Base-by-base conservation (phyloP, 2,113 vertebrate genomes). In the Promerops cafer region DNA sequence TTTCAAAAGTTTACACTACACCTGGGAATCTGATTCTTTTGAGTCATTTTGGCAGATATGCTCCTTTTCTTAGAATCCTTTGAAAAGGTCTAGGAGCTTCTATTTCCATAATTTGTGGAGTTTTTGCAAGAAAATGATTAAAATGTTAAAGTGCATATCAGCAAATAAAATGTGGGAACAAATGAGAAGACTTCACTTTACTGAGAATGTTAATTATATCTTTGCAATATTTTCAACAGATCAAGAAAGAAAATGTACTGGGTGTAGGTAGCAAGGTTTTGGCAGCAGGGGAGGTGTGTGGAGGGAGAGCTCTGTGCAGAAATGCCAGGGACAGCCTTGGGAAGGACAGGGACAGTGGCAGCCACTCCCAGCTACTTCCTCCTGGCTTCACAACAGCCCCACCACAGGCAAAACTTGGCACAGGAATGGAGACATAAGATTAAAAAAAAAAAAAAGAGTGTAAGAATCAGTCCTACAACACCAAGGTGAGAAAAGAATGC, bases 1-100 rank as follows among this genome's bases (percentile, higher is more conserved):
- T 95, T 91, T 83, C 84, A 75, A 60, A 89, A 76, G 60, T 83
- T 82, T 93, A 68, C n/a, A 27, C 24, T 50, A 45, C 71, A 91
- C 56, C 64, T 93, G 83, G 80, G 88, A 92, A 84, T 75, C 45
- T 0, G 4, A 63, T 35, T 89, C 11, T 37, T 89, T 79, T n/a
- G 75, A 92, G 42, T 27, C 30, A 66, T 65, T 56, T 82, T 89
- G 57, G 63, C 40, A 93, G 54, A 40, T 18, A 85, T 1, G 2
- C 33, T 70, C 53, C 44, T 84, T 86, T 70, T 45, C 42, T 87
- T 77, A 45, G 40, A 82, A 70, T 76, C 18, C 45, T 78, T 75
- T 63, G 24, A 60, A 83, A 93, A 84, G 18, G 21, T 71, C 54
- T 75, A 49, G 56, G 27, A 93, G 13, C 13, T 68, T 71, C 37